Conservation (phyloP, 2,113 vertebrate genomes). For the crab-eating macaque (Macaca fascicularis) region T2T-MFA8v1.1 NC_088381.1:157853001-157853500, state of each 20-base stretch:
- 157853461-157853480: not conserved
- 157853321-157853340: not conserved
- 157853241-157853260: not conserved
- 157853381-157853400: not conserved
- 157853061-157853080: not conserved
- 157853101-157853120: not conserved
- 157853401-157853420: not conserved
- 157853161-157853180: not conserved
- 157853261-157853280: not conserved
- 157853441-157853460: not conserved
- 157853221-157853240: not conserved
- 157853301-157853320: not conserved
- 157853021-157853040: not conserved
- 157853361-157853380: not conserved
- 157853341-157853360: not conserved
- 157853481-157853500: not conserved
- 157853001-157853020: not conserved
- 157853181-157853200: not conserved
- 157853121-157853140: not conserved
- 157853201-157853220: not conserved
- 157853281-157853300: not conserved
- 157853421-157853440: not conserved
- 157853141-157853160: not conserved
- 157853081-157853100: not conserved
- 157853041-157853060: not conserved